Evolutionary conservation across 2,113 vertebrate genomes (phyloP), one percentile per base, ranked within the genome.

Genomic region (Syrrhaptes paradoxus): DNA sequence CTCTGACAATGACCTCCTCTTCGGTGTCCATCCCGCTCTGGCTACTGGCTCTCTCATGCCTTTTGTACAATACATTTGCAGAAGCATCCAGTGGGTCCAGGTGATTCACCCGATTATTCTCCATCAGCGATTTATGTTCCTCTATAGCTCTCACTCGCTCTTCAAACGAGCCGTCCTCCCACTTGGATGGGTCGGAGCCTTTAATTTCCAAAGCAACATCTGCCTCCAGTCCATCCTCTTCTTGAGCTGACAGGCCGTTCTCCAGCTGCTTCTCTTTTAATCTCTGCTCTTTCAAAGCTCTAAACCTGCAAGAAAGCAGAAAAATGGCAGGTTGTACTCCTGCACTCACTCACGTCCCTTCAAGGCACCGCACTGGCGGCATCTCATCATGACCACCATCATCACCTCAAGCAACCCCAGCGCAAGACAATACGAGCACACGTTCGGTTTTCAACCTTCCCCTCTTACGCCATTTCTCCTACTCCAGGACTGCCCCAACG

Each of bases 121-220:
- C 97, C 65, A 97, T 96, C 17, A 96, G 92, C 3, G 89, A 97
- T 80, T 97, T 98, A 58, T 94, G 84, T 65, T 96, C 95, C 46
- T 98, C 97, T 67, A 98, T 71, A 55, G 97, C 98, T 97, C 88
- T 98, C 73, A 98, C 97, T 79, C 97, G 98, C 45, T 97, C 97
- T 85, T 98, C 97, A 70, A 98, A 98, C 1, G 98, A 98, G 74
- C 96, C 65, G 21, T 99, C 98, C 87, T 99, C 98, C 99, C 99
- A 99, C 38, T 97, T 97, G 38, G 98, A 98, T 62, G 98, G 98
- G 89, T 99, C 98, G 55, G 98, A 98, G 31, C 98, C 98, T 82
- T 98, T 98, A 90, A 98, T 97, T 74, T 95, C 95, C 76, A 98
- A 94, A 87, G 79, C 38, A 63, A 62, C 83, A 58, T 89, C 92